Base-by-base conservation (phyloP, 2,888 invertebrate species). In the Isoperla grammatica region DNA sequence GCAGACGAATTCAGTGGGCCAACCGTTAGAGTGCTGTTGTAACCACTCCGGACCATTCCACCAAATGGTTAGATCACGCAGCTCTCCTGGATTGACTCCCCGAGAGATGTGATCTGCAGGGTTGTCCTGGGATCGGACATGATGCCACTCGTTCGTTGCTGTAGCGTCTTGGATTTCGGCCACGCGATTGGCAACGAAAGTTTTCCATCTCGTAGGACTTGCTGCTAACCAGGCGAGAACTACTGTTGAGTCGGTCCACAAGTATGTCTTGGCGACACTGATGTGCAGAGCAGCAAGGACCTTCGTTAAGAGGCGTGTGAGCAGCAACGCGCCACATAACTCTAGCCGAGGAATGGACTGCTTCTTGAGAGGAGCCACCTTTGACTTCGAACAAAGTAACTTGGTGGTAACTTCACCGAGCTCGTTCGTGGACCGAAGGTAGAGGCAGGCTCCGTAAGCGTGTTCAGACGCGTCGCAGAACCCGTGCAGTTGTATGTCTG, bases 231-330 rank as follows among this genome's bases (percentile, higher is more conserved):
- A 71, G 35, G 64, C 61, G 0, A 71, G 56, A 1, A 68, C 67
- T 8, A 71, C 68, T 13, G 65, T 66, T 0, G 69, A 71, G 57
- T 72, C 71, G 2, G 68, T 64, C 67, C 66, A 69, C 19, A 62
- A 1, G 61, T 45, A 29, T 60, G 11, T 29, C 5, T 29, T 29
- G 1, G 39, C 39, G 19, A 65, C 20, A 1, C 46, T 20, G 2
- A 63, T 17, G 3, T 53, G 39, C 1, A 66, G 45, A 4, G 63
- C 43, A 0, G 35, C 42, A n/a, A 50, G 40, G 0, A 67, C 62
- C 12, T 57, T 57, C 2, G 37, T 29, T 11, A 64, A 9, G 12
- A 70, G 61, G 42, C 64, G 53, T 6, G 68, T 55, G 5, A 68
- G 46, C 12, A 70, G 49, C 2, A 67, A 39, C 3, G 70, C 70